These are phyloP conservation scores for Drosophila littoralis DNA, from an alignment of 1,140 invertebrate species.

Conservation along the genomic window DNA sequence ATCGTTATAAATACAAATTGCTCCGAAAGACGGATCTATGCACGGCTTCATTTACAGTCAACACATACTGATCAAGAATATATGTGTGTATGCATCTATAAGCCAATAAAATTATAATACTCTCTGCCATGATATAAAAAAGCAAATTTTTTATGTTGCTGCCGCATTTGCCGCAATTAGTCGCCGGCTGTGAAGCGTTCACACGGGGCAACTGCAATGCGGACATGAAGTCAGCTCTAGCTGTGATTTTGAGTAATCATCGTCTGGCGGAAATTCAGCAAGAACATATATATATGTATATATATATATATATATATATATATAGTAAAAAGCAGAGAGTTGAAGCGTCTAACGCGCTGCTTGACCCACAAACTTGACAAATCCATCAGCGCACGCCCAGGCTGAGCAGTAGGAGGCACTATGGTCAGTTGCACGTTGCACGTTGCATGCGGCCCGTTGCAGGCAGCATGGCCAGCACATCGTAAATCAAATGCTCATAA, in stretches of 20 bases:
- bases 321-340: neutral
- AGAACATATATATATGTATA: slow-evolving; percentile 28
- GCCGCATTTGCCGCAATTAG: slow-evolving; percentile 67
- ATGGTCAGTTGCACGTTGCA: slow-evolving; percentile 15
- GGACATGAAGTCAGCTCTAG: slow-evolving; percentile 37
- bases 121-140: too few relatives aligned
- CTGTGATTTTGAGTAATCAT: slow-evolving; percentile 81
- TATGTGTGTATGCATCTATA: too few relatives aligned
- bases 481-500: slow-evolving; percentile 81
- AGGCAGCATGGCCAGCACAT: slow-evolving; percentile 45
- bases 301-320: neutral
- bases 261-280: slow-evolving; percentile 62
- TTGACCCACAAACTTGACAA: slow-evolving; percentile 80
- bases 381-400: slow-evolving; percentile 73
- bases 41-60: too few relatives aligned
- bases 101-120: too few relatives aligned
- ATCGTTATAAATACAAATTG: too few relatives aligned
- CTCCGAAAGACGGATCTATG: too few relatives aligned
- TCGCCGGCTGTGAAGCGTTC: slow-evolving; percentile 58
- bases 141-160: slow-evolving; percentile 14
- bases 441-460: neutral
- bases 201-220: slow-evolving; percentile 51
- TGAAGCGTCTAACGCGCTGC: slow-evolving; percentile 12
- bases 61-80: too few relatives aligned
- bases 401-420: slow-evolving; percentile 6